Percentiles rank a stretch among this genome's conserved stretches.
Conservation (phyloP, 2,113 vertebrate genomes). For the Martes martes region DNA sequence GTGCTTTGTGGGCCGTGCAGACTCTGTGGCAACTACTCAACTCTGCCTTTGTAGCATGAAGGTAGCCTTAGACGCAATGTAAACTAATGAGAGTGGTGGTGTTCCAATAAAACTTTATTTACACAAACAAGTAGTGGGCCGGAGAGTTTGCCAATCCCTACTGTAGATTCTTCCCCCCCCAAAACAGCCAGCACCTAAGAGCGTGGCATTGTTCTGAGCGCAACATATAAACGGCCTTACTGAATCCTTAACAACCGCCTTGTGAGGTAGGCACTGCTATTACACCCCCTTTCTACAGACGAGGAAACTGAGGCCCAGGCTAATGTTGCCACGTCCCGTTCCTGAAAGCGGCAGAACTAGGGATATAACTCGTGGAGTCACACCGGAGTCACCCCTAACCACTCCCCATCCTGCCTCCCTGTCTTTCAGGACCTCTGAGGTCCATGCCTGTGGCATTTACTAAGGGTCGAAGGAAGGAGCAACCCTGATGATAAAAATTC, state of each 20-base stretch:
- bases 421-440: background rate
- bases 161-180: background rate
- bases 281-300: background rate
- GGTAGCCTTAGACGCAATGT: background rate
- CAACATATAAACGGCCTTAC: background rate
- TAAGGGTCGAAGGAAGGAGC: background rate
- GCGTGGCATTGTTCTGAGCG: background rate
- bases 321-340: background rate
- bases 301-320: background rate
- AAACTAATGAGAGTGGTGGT: background rate
- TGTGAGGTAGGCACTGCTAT: background rate
- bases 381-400: rapidly evolving
- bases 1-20: background rate
- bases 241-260: background rate
- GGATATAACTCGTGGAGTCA: background rate
- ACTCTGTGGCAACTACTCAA: background rate
- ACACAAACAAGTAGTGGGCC: background rate
- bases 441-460: background rate
- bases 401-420: background rate
- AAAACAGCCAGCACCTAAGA: background rate
- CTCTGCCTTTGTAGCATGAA: background rate
- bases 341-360: rapidly evolving
- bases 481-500: too few species aligned
- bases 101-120: conserved; percentile 32
- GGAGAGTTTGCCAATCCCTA: background rate